Evolutionary conservation across 2,113 vertebrate species (phyloP).

Genomic region (Alexandromys fortis): DNA sequence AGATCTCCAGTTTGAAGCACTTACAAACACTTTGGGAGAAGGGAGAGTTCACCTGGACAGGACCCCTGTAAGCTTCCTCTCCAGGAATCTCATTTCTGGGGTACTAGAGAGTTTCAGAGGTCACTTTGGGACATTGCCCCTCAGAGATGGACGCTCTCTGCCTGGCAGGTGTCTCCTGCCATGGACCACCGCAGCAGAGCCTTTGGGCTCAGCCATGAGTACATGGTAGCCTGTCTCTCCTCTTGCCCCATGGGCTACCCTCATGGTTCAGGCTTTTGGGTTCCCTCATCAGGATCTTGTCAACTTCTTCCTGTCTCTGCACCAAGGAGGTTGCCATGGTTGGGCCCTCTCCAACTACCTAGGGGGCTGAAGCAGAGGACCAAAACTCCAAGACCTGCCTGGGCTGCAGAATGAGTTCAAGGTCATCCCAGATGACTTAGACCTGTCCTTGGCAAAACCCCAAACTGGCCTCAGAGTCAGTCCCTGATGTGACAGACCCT

Average conservation of each 20-base stretch:
- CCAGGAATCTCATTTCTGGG: no score
- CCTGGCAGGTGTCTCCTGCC: background rate
- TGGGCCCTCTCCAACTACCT: background rate
- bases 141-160: background rate
- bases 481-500: background rate
- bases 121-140: background rate
- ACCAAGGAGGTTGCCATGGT: background rate
- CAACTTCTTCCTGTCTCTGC: background rate
- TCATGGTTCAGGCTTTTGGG: no score
- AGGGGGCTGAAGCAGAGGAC: no score
- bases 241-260: background rate
- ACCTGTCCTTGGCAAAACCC: background rate
- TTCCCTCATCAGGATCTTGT: background rate
- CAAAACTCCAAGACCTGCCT: background rate
- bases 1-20: background rate
- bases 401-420: background rate
- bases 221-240: rapidly evolving
- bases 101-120: background rate
- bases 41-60: background rate
- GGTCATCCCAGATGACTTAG: background rate
- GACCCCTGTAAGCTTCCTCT: background rate
- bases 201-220: rapidly evolving
- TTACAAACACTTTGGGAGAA: background rate
- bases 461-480: background rate
- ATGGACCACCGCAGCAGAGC: background rate